Evolutionary conservation across 2,888 invertebrate genomes (phyloP), one percentile per base, ranked within the genome.

Genomic region (Rhimphoctona megacephalus): DNA sequence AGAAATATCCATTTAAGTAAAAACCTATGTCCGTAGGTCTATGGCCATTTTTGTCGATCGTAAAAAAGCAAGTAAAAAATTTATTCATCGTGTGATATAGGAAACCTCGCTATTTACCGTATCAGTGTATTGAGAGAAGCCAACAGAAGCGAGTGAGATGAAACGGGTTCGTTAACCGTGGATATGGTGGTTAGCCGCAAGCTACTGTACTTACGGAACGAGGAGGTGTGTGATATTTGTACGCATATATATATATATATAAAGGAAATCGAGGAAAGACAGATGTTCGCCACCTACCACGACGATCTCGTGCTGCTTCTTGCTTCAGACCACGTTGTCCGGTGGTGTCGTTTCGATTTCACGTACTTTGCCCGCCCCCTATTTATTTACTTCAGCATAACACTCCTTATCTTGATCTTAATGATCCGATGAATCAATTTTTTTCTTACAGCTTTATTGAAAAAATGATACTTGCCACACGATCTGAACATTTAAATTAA

Each of bases 81-180:
- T 84, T 36, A 81, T 86, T 57, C 54, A 33, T 61, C 61, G 81
- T 74, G 57, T 82, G 84, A 82, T 80, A 87, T 82, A 66, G 69
- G 78, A 82, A 87, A 54, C 76, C 86, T 57, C 78, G 79, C 83
- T 80, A 66, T 87, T 85, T 80, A 72, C 81, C 76, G 36, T 82
- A 49, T 54, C 19, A 43, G 52, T 54, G 46, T 46, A 43, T n/a
- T n/a, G 25, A 61, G n/a, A 67, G 57, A 46, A 67, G 46, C 30
- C 25, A 39, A 22, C 64, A 77, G 67, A 46, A 66, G 49, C 30
- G 52, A 33, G 79, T 69, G 84, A 84, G 74, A 86, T 82, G 79
- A 87, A 90, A 88, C 90, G 89, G 87, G 89, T 91, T 90, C 90
- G 92, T 92, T 92, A 91, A 91, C 89, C 90, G 90, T 89, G 91